Percentiles rank a stretch among this genome's conserved stretches.
These are phyloP conservation scores for Accipiter cooperii DNA, from an alignment of 2,113 vertebrate species.

Conservation along the genomic window DNA sequence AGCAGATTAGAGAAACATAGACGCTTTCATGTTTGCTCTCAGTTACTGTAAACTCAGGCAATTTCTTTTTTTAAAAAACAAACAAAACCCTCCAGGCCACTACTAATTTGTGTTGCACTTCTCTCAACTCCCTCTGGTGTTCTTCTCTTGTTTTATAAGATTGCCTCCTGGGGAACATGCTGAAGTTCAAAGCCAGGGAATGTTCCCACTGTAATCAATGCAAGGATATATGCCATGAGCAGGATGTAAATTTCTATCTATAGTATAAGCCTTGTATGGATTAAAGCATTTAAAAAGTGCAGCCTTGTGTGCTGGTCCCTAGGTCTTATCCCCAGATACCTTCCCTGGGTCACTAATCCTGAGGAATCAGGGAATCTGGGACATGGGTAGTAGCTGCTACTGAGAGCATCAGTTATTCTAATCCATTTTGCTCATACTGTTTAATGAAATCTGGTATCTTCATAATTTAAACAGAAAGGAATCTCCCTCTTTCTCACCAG, in stretches of 20 bases:
- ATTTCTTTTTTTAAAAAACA: not conserved
- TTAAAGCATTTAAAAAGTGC: not conserved
- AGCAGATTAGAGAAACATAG: not conserved
- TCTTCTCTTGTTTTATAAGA: constrained; percentile 5
- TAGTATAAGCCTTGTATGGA: not conserved
- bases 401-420: not conserved
- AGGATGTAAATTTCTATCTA: not conserved
- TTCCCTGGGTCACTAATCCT: not conserved
- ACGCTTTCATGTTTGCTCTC: not conserved
- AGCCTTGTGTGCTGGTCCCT: not conserved
- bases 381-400: not conserved
- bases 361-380: not conserved
- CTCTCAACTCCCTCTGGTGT: not conserved
- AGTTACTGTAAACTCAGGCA: not conserved
- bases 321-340: not conserved
- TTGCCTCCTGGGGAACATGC: not conserved
- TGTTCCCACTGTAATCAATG: not conserved
- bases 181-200: constrained; percentile 36
- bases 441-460: not conserved
- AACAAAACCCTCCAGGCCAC: constrained; percentile 10
- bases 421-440: not conserved
- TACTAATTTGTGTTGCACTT: not conserved
- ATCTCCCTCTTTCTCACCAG: not conserved
- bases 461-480: not conserved
- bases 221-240: not conserved